These are phyloP conservation scores for Parus major DNA, from an alignment of 2,113 vertebrate species.

Conservation along the genomic window DNA sequence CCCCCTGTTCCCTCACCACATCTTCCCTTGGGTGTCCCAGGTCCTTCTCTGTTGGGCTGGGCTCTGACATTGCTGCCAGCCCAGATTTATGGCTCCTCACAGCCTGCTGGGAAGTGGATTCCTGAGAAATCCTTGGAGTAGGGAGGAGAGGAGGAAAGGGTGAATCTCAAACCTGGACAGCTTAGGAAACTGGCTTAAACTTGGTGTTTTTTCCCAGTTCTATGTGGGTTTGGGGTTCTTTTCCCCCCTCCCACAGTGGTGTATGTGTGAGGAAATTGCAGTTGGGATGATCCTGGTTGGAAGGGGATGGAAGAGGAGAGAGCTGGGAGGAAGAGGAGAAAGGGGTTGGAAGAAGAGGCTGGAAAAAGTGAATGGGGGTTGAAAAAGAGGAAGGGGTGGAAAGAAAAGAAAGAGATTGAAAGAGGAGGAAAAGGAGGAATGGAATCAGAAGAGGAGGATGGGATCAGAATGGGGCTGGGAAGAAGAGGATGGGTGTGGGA, in stretches of 20 bases:
- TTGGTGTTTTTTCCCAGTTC: rapidly evolving
- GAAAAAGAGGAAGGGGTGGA: not conserved
- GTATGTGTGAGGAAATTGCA: not conserved
- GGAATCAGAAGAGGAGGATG: not conserved
- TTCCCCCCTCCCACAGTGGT: rapidly evolving
- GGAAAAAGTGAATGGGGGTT: not conserved
- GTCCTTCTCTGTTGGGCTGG: not conserved
- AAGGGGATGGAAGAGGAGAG: not conserved
- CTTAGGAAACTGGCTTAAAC: not conserved
- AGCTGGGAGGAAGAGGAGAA: not conserved
- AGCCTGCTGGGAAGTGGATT: not conserved
- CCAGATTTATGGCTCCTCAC: rapidly evolving
- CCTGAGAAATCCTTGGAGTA: not conserved
- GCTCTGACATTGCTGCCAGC: not conserved
- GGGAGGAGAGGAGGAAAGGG: not conserved
- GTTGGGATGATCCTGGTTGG: not conserved
- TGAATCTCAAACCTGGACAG: not conserved
- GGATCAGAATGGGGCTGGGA: not conserved
- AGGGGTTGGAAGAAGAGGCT: not conserved
- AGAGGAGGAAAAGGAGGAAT: not conserved
- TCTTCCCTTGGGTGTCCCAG: not conserved
- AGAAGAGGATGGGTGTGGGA: not conserved
- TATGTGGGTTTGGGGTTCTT: not conserved
- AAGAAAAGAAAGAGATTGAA: not conserved
- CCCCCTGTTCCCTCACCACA: not conserved